These are phyloP conservation scores for Hippopotamyrus pictus DNA, from an alignment of 2,797 vertebrate species.

Conservation along the genomic window DNA sequence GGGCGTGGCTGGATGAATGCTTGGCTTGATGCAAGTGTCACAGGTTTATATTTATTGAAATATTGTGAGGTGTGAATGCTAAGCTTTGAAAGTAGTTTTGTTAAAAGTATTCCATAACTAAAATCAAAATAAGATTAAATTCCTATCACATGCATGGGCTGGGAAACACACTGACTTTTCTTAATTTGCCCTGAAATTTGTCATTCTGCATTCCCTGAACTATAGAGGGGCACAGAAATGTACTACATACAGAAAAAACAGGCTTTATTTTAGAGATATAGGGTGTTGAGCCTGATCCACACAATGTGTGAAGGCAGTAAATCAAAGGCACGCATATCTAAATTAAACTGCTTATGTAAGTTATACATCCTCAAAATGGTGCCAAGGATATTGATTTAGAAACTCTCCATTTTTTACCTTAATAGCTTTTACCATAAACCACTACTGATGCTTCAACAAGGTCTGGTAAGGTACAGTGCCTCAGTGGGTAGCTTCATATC, in stretches of 20 bases:
- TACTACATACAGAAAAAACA: background rate
- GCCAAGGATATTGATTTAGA: background rate
- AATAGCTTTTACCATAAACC: background rate
- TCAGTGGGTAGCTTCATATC: background rate
- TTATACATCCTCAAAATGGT: background rate
- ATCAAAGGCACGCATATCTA: background rate
- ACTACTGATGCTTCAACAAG: background rate
- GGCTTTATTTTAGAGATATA: background rate
- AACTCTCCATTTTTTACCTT: background rate
- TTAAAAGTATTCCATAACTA: background rate
- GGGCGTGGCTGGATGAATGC: background rate
- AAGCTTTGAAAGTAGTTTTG: background rate
- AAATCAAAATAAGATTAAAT: background rate
- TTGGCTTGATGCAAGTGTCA: background rate
- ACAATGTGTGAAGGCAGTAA: background rate
- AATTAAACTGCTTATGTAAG: background rate
- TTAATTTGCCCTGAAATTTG: background rate
- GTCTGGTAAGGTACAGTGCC: background rate
- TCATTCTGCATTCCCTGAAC: background rate
- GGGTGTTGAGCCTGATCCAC: background rate
- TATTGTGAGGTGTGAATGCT: background rate
- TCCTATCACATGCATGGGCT: background rate
- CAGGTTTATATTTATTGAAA: background rate
- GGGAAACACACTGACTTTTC: background rate
- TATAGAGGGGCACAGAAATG: background rate